Conservation (phyloP, 2,888 invertebrate genomes). For the Lepidochrysops patricia region DNA sequence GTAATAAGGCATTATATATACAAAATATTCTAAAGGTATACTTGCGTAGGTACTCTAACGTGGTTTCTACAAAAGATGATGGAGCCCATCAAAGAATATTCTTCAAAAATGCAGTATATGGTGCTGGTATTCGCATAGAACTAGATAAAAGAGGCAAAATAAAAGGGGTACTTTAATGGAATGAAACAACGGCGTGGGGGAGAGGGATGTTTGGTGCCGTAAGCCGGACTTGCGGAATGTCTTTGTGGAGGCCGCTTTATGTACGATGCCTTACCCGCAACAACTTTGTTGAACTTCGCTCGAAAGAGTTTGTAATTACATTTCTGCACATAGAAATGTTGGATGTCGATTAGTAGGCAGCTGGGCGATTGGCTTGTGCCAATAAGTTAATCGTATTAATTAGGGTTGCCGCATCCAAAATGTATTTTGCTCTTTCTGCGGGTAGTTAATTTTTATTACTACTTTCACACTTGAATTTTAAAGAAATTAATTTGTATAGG, state of each 20-base stretch:
- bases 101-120: conserved; percentile 32
- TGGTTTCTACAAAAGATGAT: neutral
- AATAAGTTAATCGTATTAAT: conserved; percentile 40
- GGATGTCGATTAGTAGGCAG: conserved; percentile 57
- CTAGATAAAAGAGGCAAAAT: conserved; percentile 69
- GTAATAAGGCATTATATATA: neutral
- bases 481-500: too few species aligned
- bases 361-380: conserved; percentile 44
- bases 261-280: conserved; percentile 22
- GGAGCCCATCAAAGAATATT: neutral
- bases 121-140: conserved; percentile 70
- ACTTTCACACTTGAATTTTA: neutral
- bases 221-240: conserved; percentile 66
- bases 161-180: conserved; percentile 73
- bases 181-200: conserved; percentile 57
- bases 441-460: neutral
- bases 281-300: conserved; percentile 18
- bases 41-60: neutral
- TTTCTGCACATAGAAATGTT: conserved; percentile 17
- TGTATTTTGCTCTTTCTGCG: neutral
- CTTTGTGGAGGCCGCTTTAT: conserved; percentile 41
- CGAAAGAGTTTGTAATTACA: conserved; percentile 18
- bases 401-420: conserved; percentile 37
- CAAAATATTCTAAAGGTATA: neutral
- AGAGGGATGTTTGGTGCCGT: conserved; percentile 35